Conservation (phyloP, 2,113 vertebrate genomes). For the Brachyhypopomus occidentalis region DNA sequence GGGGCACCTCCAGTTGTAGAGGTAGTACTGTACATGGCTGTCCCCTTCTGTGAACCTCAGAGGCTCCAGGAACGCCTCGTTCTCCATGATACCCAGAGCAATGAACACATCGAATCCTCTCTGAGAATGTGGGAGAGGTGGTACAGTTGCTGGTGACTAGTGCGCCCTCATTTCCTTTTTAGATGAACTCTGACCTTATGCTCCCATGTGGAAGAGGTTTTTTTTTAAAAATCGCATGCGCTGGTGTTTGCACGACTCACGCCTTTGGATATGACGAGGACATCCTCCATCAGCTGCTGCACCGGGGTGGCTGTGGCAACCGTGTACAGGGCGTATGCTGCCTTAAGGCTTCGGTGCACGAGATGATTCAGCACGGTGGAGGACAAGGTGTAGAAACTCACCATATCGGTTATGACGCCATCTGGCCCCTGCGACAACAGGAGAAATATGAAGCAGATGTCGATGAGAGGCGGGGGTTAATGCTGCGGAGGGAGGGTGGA, state of each 20-base stretch:
- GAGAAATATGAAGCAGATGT: not conserved
- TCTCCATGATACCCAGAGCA: conserved; percentile 92
- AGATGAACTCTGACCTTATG: not conserved
- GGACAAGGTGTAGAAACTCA: conserved; percentile 88
- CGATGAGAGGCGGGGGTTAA: not conserved
- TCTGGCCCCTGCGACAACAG: conserved; percentile 70
- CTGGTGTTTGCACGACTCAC: conserved; percentile 67
- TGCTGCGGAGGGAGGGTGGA: no score
- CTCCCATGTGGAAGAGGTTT: not conserved
- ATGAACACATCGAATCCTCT: conserved; percentile 91
- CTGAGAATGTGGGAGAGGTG: conserved; percentile 63
- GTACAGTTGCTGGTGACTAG: not conserved
- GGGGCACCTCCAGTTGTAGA: conserved; percentile 98
- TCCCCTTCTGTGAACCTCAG: conserved; percentile 89
- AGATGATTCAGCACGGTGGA: conserved; percentile 90
- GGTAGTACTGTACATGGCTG: conserved; percentile 88
- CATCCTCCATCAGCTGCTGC: conserved; percentile 86
- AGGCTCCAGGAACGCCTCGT: conserved; percentile 89
- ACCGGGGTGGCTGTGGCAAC: conserved; percentile 81
- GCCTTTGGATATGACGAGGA: conserved; percentile 88
- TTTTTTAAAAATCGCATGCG: not conserved
- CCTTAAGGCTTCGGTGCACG: conserved; percentile 86
- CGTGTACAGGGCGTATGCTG: conserved; percentile 84
- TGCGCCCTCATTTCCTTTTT: not conserved
- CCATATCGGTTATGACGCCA: conserved; percentile 84